Base-by-base conservation (phyloP, 1,140 invertebrate genomes). In the Zaprionus inermis region DNA sequence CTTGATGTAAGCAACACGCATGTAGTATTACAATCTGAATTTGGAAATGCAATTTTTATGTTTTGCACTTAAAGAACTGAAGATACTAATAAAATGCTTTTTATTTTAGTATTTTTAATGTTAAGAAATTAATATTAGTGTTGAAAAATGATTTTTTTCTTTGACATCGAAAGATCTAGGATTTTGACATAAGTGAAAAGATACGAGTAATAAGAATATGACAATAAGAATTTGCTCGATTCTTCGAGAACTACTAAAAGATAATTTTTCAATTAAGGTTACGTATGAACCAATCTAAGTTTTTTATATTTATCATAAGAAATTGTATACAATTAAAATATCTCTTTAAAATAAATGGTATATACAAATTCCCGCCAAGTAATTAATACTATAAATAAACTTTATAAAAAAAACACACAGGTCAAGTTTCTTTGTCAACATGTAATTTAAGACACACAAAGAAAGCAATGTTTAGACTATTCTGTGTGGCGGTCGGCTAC, bases 371-470 rank as follows among this genome's bases (percentile, higher is more conserved):
- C 7, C n/a, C 14, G 7, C n/a, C 12, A n/a, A 41, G 38, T 16
- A 41, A 41, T 41, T n/a, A 9, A 41, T 41, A 16, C 38, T 16
- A 41, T 41, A 41, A 9, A 41, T 7, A 44, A 44, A 16, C 16
- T 16, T n/a, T 0, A 3, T 16, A 44, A 9, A 44, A 44, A 44
- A 44, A 16, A 44, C 7, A 44, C n/a, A 16, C 30, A 32, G 30
- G 4, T 32, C 9, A 9, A 32, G n/a, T 59, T 51, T 18, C 34
- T 10, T 18, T n/a, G 51, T 9, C n/a, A 18, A 32, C 36, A 18
- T 56, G 30, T 60, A 36, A 57, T 36, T 30, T n/a, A 5, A 55
- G 18, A 52, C 30, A 30, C 41, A 41, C 24, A 38, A 57, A n/a
- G 18, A 49, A 20, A 65, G 36, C 2, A 59, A 55, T 34, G 24